Conservation (phyloP, 2,888 invertebrate species). For the Priocnemis perturbator region DNA sequence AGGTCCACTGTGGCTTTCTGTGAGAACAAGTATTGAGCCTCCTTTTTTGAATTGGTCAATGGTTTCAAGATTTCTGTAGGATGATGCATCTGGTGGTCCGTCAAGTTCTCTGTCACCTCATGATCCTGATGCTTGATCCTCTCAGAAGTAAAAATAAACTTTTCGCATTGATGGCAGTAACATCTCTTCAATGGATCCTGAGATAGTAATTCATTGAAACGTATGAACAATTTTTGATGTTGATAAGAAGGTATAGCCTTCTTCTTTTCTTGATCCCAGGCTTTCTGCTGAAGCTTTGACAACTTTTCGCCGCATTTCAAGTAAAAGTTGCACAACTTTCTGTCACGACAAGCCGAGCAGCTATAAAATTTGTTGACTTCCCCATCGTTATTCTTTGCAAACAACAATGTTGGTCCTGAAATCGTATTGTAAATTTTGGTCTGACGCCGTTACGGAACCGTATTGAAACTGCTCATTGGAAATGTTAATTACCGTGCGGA, state of each 20-base stretch:
- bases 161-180: conserved; percentile 82
- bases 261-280: conserved; percentile 77
- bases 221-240: conserved; percentile 77
- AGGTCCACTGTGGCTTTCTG: conserved; percentile 82
- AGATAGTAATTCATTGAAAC: conserved; percentile 76
- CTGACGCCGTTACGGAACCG: background rate
- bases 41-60: conserved; percentile 84
- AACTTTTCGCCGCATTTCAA: conserved; percentile 77
- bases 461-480: background rate
- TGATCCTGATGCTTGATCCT: conserved; percentile 78
- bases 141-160: conserved; percentile 75
- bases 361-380: conserved; percentile 82
- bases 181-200: conserved; percentile 69
- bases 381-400: conserved; percentile 76
- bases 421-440: background rate
- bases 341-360: conserved; percentile 89
- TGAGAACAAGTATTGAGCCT: conserved; percentile 93
- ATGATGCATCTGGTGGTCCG: conserved; percentile 78
- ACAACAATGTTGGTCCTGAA: conserved; percentile 82
- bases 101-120: conserved; percentile 76
- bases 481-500: conserved; percentile 79
- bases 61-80: conserved; percentile 84
- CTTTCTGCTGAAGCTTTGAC: conserved; percentile 69
- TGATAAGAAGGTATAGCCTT: conserved; percentile 76
- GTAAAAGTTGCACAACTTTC: conserved; percentile 86